phyloP scores from a whole-genome alignment of 2,113 vertebrate genomes.

The Chloroceryle aenea region DNA sequence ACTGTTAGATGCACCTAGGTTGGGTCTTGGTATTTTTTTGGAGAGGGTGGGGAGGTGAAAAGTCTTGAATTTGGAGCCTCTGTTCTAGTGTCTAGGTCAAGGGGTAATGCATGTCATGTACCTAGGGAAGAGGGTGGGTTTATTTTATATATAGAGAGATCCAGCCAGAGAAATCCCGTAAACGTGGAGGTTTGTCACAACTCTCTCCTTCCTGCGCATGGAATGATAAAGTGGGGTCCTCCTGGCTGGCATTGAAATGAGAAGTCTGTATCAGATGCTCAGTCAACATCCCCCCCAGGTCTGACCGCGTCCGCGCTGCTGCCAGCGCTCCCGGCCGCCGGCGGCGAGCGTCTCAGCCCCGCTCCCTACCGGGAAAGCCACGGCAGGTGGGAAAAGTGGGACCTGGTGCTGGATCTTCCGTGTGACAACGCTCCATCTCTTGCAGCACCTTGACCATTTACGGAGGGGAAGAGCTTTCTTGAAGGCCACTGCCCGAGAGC shows the following conservation, averaged over 20 bases:
- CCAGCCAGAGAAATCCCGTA: conserved; percentile 60
- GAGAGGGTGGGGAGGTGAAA: conserved; percentile 56
- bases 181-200: conserved; percentile 38
- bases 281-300: background rate
- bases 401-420: conserved; percentile 40
- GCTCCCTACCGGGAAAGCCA: conserved; percentile 7
- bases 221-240: conserved; percentile 45
- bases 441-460: conserved; percentile 55
- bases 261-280: conserved; percentile 12
- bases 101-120: conserved; percentile 46
- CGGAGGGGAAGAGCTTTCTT: conserved; percentile 49
- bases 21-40: conserved; percentile 61
- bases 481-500: background rate
- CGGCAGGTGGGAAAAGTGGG: background rate
- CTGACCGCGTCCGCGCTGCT: background rate
- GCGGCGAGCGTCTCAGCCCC: background rate
- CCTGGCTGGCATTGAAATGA: conserved; percentile 48
- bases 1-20: conserved; percentile 71
- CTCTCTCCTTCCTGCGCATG: conserved; percentile 36
- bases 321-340: background rate
- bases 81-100: conserved; percentile 63
- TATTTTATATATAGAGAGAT: background rate
- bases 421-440: conserved; percentile 24
- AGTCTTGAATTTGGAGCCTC: conserved; percentile 65
- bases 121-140: conserved; percentile 41